phyloP scores from a whole-genome alignment of 2,888 invertebrate species.

The Trichogramma evanescens region DNA sequence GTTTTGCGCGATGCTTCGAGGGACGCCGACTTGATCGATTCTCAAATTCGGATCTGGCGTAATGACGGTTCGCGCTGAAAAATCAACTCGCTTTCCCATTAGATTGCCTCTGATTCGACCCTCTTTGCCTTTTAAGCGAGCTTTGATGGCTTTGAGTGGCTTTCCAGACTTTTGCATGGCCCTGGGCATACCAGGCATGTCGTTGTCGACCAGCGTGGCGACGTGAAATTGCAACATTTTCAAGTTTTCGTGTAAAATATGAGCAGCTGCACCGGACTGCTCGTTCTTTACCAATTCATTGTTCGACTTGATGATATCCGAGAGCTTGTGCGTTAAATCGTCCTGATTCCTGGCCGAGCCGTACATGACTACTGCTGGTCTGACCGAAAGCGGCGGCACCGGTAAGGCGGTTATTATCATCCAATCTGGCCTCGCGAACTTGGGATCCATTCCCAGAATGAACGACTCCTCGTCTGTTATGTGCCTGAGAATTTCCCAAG shows the following conservation, averaged over 20 bases:
- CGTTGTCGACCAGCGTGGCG: conserved; percentile 96
- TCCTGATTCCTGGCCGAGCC: conserved; percentile 99
- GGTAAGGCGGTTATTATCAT: conserved; percentile 97
- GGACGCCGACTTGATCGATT: conserved; percentile 96
- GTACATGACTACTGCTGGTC: conserved; percentile 98
- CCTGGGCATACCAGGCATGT: conserved; percentile 95
- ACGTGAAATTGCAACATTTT: conserved; percentile 98
- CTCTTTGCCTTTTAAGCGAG: conserved; percentile 95
- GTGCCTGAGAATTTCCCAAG: conserved; percentile 93
- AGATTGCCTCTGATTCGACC: conserved; percentile 97
- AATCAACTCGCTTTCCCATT: conserved; percentile 99
- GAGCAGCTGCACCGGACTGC: conserved; percentile 93
- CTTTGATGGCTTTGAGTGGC: conserved; percentile 95
- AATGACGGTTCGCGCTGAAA: conserved; percentile 97
- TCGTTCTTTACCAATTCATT: conserved; percentile 94
- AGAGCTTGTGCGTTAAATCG: conserved; percentile 96
- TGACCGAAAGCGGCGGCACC: conserved; percentile 90
- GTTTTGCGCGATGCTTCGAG: conserved; percentile 96
- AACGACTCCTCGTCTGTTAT: conserved; percentile 95
- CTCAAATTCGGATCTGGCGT: conserved; percentile 92
- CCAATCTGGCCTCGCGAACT: conserved; percentile 97
- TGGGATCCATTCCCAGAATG: conserved; percentile 93
- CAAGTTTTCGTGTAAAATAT: conserved; percentile 93
- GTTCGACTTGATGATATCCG: conserved; percentile 97
- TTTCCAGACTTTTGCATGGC: conserved; percentile 99